A percentile compares a stretch with the other conserved stretches of the same genome.
These are phyloP conservation scores for Drosophila lacertosa DNA, from an alignment of 1,140 invertebrate species.

Conservation along the genomic window DNA sequence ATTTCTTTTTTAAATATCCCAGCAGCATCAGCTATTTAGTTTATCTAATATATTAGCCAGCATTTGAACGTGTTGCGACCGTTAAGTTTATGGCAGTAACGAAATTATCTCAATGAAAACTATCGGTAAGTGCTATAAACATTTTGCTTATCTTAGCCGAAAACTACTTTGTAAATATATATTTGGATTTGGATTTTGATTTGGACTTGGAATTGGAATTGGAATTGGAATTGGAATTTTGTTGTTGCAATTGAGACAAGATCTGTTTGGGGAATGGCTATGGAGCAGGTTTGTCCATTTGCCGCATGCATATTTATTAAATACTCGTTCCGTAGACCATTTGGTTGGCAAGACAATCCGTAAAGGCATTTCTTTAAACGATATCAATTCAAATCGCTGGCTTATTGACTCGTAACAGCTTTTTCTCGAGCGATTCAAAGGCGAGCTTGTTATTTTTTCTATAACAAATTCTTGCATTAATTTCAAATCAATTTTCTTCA, in stretches of 20 bases:
- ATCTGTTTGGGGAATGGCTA: conserved; percentile 26
- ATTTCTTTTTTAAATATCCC: neutral
- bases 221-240: conserved; percentile 4
- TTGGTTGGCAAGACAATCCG: conserved; percentile 43
- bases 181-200: conserved; percentile 9
- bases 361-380: conserved; percentile 69
- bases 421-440: conserved; percentile 72
- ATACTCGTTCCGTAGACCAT: conserved; percentile 46
- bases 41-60: conserved; percentile 2
- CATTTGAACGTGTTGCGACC: conserved; percentile 14
- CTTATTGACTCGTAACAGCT: conserved; percentile 67
- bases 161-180: conserved; percentile 52
- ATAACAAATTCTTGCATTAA: conserved; percentile 84
- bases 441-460: conserved; percentile 81
- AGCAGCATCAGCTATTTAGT: neutral
- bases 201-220: neutral
- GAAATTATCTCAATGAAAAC: conserved; percentile 29
- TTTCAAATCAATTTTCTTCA: conserved; percentile 84
- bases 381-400: conserved; percentile 78
- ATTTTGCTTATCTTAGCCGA: conserved; percentile 49
- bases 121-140: conserved; percentile 39
- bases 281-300: conserved; percentile 50
- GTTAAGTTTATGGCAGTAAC: conserved; percentile 14
- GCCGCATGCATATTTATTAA: conserved; percentile 48
- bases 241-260: conserved; percentile 60